Base-by-base conservation (phyloP, 2,113 vertebrate species). In the Okapia johnstoni region DNA sequence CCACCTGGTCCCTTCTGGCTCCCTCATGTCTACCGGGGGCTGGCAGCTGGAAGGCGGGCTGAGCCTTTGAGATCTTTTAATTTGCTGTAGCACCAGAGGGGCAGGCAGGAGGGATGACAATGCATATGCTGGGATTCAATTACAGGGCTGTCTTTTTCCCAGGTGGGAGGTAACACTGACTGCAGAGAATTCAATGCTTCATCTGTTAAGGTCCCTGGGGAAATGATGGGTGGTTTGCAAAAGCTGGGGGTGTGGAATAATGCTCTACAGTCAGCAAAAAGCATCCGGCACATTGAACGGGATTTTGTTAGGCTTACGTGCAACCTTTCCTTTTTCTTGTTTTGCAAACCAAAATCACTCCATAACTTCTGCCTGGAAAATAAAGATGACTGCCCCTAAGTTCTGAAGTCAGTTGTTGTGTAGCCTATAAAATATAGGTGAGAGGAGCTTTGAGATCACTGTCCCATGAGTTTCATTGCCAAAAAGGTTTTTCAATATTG, bases 41-140 rank as follows among this genome's bases (percentile, higher is more conserved):
- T 98, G 98, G 98, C 98, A 98, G 98, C 97, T 98, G 98, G 97
- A 94, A 97, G 87, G 91, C 97, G 97, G 97, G 94, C 96, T 92
- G 93, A 94, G 93, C 93, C 91, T 94, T 36, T 46, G 80, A 52
- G 95, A 97, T 89, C 94, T 98, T 98, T 97, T 96, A 93, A 98
- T 98, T 97, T 97, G 98, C 93, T 85, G 79, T 61, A 79, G 85
- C 91, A 85, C 79, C 46, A 77, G 89, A 88, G 73, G 36, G 91
- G 57, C 85, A 94, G 90, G 86, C 80, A 36, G 83, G 55, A 97
- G 83, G 85, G 91, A 93, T 86, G 96, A 94, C 91, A 97, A 86
- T 92, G 93, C 96, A 73, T 85, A 81, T n/a, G 50, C 89, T 73
- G 28, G 81, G 96, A 92, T 97, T 97, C 93, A 90, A 63, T 98